Evolutionary conservation across 2,113 vertebrate genomes (phyloP).

Genomic region (Podarcis muralis): DNA sequence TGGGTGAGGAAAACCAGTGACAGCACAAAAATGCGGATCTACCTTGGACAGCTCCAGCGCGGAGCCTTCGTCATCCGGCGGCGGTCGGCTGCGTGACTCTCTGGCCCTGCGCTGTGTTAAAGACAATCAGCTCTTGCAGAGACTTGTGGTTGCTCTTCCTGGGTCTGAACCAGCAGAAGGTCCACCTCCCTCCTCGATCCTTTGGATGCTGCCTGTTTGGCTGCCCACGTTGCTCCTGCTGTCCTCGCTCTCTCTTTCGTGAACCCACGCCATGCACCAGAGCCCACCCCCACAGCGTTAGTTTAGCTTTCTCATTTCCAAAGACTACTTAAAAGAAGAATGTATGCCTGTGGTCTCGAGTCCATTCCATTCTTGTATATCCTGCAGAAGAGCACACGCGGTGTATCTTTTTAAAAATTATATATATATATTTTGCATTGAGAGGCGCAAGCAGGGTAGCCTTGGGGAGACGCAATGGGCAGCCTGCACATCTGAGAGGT

Average conservation of each 20-base stretch:
- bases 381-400: background rate
- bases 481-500: background rate
- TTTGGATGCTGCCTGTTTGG: constrained; percentile 32
- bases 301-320: constrained; percentile 37
- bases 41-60: constrained; percentile 95
- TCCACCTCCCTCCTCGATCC: background rate
- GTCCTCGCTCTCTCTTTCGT: constrained; percentile 43
- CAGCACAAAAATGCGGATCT: constrained; percentile 99
- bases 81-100: constrained; percentile 88
- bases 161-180: background rate
- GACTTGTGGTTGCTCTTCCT: constrained; percentile 10
- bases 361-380: background rate
- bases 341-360: constrained; percentile 21
- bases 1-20: constrained; percentile 99
- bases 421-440: too few relatives aligned
- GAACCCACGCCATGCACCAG: constrained; percentile 44
- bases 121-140: constrained; percentile 21
- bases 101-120: constrained; percentile 15
- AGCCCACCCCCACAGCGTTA: constrained; percentile 42
- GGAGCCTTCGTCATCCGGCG: constrained; percentile 96
- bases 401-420: background rate
- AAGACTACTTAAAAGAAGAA: constrained; percentile 49
- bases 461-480: background rate
- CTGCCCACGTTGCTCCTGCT: constrained; percentile 55
- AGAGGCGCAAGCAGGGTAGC: too few relatives aligned